Conservation (phyloP, 2,797 vertebrate genomes). For the Pseudochirops corinnae region DNA sequence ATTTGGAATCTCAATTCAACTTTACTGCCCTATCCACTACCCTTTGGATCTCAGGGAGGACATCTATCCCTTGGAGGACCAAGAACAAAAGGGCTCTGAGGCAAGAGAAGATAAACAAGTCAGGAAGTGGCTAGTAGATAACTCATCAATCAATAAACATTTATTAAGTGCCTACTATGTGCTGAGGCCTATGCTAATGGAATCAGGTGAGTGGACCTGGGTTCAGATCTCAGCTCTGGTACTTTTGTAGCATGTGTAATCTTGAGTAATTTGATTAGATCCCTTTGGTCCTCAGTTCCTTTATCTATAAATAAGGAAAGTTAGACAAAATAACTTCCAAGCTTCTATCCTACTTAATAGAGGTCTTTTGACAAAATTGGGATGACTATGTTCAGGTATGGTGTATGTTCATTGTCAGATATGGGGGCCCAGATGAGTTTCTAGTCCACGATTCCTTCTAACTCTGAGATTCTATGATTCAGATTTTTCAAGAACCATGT, state of each 20-base stretch:
- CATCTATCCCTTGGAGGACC: background rate
- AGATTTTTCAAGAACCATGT: background rate
- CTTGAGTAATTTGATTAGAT: background rate
- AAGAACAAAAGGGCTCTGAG: background rate
- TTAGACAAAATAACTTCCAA: background rate
- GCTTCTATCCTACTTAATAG: background rate
- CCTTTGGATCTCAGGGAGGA: background rate
- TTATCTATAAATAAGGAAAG: background rate
- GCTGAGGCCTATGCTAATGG: background rate
- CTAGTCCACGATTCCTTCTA: background rate
- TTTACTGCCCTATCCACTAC: background rate
- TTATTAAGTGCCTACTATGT: background rate
- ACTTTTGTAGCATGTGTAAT: background rate
- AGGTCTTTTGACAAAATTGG: background rate
- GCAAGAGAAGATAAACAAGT: background rate
- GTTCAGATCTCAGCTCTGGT: background rate
- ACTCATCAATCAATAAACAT: background rate
- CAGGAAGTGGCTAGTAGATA: background rate
- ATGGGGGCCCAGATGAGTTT: background rate
- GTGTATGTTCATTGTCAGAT: background rate
- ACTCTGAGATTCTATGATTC: background rate
- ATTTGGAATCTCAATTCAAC: background rate
- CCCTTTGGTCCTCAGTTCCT: background rate
- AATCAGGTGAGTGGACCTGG: background rate
- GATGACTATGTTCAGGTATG: background rate